Evolutionary conservation across 2,888 invertebrate species (phyloP).

Genomic region (Sarcophaga caerulescens): DNA sequence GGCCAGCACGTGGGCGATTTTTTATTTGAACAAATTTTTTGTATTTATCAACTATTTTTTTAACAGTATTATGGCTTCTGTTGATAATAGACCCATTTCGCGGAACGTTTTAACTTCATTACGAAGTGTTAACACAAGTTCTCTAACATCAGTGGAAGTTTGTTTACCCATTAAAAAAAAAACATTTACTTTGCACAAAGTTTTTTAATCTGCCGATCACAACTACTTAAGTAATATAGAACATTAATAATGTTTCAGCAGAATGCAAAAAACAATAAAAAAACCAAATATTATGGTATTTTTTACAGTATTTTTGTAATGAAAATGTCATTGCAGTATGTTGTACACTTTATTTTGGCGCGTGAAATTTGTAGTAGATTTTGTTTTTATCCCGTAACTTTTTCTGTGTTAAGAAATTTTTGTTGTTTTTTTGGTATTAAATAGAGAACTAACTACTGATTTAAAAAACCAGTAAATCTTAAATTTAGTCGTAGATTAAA

Average conservation of each 20-base stretch:
- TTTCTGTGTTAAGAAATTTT: neutral
- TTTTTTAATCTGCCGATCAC: neutral
- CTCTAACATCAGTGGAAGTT: neutral
- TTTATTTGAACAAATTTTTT: neutral
- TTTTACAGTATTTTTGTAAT: neutral
- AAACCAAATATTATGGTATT: neutral
- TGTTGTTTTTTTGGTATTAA: no score
- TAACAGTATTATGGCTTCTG: neutral
- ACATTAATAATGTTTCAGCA: neutral
- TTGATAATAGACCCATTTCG: neutral
- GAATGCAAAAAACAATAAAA: neutral
- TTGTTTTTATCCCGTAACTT: neutral
- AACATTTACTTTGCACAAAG: neutral
- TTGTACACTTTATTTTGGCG: constrained; percentile 5
- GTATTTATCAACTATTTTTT: neutral
- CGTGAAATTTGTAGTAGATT: neutral
- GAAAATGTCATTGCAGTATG: neutral
- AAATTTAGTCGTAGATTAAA: constrained; percentile 9
- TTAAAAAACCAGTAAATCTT: neutral
- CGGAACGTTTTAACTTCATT: neutral
- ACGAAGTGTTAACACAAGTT: neutral
- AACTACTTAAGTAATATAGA: neutral
- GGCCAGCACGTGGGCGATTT: constrained; percentile 11
- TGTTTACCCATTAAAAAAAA: constrained; percentile 1
- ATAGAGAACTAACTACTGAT: no score